Percentiles rank a stretch among this genome's conserved stretches.
Evolutionary conservation across 2,888 invertebrate species (phyloP).

Genomic region (Hirtodrosophila confusa): DNA sequence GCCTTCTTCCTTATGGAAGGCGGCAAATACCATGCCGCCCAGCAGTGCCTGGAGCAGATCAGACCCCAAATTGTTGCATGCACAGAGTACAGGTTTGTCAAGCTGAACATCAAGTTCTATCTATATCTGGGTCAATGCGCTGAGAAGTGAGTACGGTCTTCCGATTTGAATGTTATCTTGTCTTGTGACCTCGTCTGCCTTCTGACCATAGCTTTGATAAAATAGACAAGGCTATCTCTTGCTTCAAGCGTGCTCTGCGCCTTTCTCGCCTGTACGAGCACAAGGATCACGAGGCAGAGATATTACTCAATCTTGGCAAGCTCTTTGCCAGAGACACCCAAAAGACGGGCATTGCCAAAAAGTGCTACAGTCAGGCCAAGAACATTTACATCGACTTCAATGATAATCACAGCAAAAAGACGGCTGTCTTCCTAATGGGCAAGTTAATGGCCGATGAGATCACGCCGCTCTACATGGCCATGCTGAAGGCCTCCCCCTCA

Average conservation of each 20-base stretch:
- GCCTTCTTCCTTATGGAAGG: slow-evolving; percentile 67
- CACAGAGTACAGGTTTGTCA: slow-evolving; percentile 49
- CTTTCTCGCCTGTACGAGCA: slow-evolving; percentile 50
- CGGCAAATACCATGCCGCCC: slow-evolving; percentile 57
- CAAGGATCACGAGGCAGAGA: slow-evolving; percentile 61
- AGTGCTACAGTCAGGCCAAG: slow-evolving; percentile 69
- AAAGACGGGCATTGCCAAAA: slow-evolving; percentile 62
- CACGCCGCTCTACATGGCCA: slow-evolving; percentile 74
- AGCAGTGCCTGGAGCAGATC: slow-evolving; percentile 63
- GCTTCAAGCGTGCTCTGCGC: slow-evolving; percentile 61
- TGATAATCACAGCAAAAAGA: slow-evolving; percentile 66
- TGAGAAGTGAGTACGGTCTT: slow-evolving; percentile 49
- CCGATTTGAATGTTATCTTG: background rate
- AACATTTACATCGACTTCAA: slow-evolving; percentile 66
- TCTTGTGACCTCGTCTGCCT: background rate
- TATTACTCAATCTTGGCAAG: slow-evolving; percentile 68
- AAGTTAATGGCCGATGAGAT: slow-evolving; percentile 76
- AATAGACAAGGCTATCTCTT: slow-evolving; percentile 50
- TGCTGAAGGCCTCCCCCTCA: slow-evolving; percentile 61
- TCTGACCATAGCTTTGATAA: slow-evolving; percentile 44
- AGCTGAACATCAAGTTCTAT: slow-evolving; percentile 59
- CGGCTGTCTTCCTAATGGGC: slow-evolving; percentile 71
- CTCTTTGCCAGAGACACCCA: slow-evolving; percentile 57
- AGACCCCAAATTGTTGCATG: slow-evolving; percentile 47
- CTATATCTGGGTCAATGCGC: slow-evolving; percentile 62